phyloP scores from a whole-genome alignment of 2,113 vertebrate genomes.

The Panthera tigris region DNA sequence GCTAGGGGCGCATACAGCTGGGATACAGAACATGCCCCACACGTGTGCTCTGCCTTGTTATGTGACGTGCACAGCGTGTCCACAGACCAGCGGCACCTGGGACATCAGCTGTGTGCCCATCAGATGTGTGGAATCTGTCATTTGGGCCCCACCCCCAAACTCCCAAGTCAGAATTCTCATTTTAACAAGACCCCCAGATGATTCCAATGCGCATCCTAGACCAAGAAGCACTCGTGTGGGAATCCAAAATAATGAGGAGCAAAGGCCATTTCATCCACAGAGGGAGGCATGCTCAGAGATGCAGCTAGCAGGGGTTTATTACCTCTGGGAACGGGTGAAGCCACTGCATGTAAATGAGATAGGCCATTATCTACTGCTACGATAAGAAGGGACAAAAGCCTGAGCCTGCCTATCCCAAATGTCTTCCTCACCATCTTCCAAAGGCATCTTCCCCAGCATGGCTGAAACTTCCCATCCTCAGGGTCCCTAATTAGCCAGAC shows the following conservation, averaged over 20 bases:
- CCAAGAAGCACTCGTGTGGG: not conserved
- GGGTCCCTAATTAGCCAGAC: not conserved
- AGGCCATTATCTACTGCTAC: accelerated
- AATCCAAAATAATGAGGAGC: not conserved
- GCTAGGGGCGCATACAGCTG: accelerated
- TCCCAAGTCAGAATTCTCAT: not conserved
- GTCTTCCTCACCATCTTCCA: not conserved
- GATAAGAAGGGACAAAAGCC: not conserved
- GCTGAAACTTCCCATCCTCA: not conserved
- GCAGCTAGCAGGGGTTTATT: not conserved
- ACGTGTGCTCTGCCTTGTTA: accelerated
- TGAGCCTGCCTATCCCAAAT: too few species aligned
- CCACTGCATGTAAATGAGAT: accelerated
- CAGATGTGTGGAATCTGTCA: not conserved
- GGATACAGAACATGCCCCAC: not conserved
- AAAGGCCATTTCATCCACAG: not conserved
- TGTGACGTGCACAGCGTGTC: accelerated
- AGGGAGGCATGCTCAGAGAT: not conserved
- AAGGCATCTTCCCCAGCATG: not conserved
- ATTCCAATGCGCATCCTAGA: not conserved
- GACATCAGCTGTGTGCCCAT: not conserved
- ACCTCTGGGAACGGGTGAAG: not conserved
- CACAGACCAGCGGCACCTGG: accelerated
- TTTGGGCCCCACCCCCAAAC: not conserved
- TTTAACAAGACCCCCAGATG: not conserved